These are phyloP conservation scores for Prunella strophiata DNA, from an alignment of 2,797 vertebrate species.

Conservation along the genomic window DNA sequence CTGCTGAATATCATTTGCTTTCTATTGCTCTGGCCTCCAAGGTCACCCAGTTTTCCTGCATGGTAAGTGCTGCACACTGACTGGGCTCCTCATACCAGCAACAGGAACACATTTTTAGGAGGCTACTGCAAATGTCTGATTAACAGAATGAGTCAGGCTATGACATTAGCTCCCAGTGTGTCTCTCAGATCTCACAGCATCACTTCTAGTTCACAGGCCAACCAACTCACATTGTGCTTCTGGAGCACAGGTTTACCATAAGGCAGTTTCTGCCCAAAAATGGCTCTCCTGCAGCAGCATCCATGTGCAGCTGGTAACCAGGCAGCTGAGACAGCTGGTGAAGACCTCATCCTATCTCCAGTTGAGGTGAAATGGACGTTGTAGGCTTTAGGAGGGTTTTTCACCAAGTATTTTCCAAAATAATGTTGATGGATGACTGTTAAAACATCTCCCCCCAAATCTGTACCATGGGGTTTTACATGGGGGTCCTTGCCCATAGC, in stretches of 20 bases:
- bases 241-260: neutral
- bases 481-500: neutral
- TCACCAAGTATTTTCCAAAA: neutral
- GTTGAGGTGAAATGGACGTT: neutral
- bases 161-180: fast-evolving
- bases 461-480: neutral
- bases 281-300: neutral
- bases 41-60: neutral
- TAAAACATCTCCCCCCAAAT: neutral
- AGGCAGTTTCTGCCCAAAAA: neutral
- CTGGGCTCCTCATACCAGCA: neutral
- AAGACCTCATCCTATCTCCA: neutral
- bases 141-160: neutral
- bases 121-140: neutral
- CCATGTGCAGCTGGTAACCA: neutral
- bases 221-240: neutral
- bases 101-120: neutral
- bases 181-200: neutral
- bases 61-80: fast-evolving
- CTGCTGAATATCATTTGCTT: neutral
- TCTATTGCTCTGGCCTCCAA: neutral
- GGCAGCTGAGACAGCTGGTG: neutral
- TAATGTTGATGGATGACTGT: neutral
- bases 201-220: neutral
- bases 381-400: neutral